Evolutionary conservation across 2,888 invertebrate species (phyloP).

Genomic region (Epiblema foenella): DNA sequence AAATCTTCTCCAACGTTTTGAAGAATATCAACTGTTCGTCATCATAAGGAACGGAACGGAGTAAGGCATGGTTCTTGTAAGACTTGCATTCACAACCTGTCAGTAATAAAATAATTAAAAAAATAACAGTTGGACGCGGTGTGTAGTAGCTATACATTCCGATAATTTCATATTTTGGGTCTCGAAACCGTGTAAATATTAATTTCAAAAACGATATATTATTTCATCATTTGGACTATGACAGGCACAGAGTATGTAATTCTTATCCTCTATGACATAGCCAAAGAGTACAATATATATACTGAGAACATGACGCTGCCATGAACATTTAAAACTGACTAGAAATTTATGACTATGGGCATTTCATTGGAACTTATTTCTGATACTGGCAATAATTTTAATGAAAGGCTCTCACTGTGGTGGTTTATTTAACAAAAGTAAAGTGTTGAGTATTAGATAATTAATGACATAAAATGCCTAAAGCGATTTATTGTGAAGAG

Average conservation of each 20-base stretch:
- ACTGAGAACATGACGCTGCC: no score
- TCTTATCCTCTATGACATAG: no score
- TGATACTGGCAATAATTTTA: no score
- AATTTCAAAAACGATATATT: background rate
- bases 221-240: background rate
- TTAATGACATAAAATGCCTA: no score
- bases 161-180: background rate
- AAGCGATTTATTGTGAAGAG: no score
- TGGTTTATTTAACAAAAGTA: no score
- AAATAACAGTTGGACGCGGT: background rate
- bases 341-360: no score
- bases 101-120: constrained; percentile 1
- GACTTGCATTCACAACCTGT: constrained; percentile 43
- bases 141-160: background rate
- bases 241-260: background rate
- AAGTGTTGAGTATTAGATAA: no score
- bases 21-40: constrained; percentile 61
- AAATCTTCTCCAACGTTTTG: constrained; percentile 51
- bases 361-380: no score
- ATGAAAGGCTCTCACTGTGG: no score
- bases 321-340: no score
- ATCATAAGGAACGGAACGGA: constrained; percentile 60
- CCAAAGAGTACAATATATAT: no score
- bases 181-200: background rate
- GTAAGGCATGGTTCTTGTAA: constrained; percentile 67